A percentile compares a stretch with the other conserved stretches of the same genome.
These are phyloP conservation scores for Pantala flavescens DNA, from an alignment of 1,140 invertebrate species.

Conservation along the genomic window DNA sequence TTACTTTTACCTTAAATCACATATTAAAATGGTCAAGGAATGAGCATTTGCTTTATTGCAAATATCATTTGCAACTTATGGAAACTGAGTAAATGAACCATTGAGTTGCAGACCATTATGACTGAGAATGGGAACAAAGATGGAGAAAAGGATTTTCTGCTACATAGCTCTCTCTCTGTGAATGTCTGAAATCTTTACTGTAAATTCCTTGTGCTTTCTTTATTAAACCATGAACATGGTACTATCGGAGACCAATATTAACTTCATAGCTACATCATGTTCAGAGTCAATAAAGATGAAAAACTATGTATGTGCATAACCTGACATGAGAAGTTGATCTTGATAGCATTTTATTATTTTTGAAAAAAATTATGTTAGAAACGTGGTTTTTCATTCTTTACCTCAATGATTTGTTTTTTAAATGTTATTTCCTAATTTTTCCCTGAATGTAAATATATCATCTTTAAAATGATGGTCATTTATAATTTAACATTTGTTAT, in stretches of 20 bases:
- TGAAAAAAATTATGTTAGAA: not conserved
- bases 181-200: not conserved
- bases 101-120: not conserved
- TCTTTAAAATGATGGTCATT: not conserved
- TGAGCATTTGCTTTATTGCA: no score
- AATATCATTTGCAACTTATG: no score
- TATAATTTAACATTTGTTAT: conserved; percentile 1
- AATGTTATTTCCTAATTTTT: not conserved
- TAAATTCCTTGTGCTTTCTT: not conserved
- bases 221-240: not conserved
- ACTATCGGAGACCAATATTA: not conserved
- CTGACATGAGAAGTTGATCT: no score
- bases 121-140: conserved; percentile 3
- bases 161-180: not conserved
- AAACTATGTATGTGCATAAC: no score
- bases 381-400: not conserved
- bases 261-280: no score
- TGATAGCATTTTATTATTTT: not conserved
- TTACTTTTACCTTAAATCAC: no score
- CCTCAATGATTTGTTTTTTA: not conserved
- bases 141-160: not conserved
- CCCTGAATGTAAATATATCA: not conserved
- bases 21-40: no score
- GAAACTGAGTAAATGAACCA: not conserved
- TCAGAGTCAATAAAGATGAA: no score